Evolutionary conservation across 2,113 vertebrate species (phyloP), one percentile per base, ranked within the genome.

Genomic region (Brachypodius melanocephalos): DNA sequence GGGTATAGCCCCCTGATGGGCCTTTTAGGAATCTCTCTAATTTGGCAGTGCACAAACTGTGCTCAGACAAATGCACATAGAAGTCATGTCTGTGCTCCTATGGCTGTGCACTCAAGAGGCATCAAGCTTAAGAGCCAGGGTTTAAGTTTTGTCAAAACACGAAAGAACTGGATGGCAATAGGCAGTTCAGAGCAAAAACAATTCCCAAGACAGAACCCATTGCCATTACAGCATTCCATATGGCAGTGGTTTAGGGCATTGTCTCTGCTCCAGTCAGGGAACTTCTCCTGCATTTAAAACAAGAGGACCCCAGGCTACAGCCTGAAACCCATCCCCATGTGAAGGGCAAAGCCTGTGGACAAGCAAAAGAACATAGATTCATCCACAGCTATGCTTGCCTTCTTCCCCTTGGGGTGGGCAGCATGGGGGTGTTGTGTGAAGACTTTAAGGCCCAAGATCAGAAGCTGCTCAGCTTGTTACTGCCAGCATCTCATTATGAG

Each of bases 401-500:
- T 48, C 67, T 66, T 78, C 16, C 34, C 67, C 55, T 61, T 12
- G 57, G 63, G 49, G 26, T 36, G 49, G 48, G 40, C 65, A 69
- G 24, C 28, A n/a, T 17, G 28, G 14, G 62, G 5, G 20, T 69
- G 71, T 22, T 68, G 2, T 6, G 9, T 45, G 61, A 61, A 49
- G 32, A 54, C 38, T 89, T 79, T 42, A 68, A 76, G 42, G 66
- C 12, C 15, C 8, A 34, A 79, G 69, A 93, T 79, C 54, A 94
- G 91, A 93, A 66, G 67, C 75, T 85, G 46, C 78, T 95, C 78
- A 90, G 91, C 71, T 91, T 89, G 77, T 80, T 96, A 80, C 46
- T 43, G 46, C 48, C 17, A 58, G 46, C 62, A 91, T 82, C 90
- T 95, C 71, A 61, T 94, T 89, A 54, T 8, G 79, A 79, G 20